Percentiles rank a stretch among this genome's conserved stretches.
Evolutionary conservation across 2,797 vertebrate genomes (phyloP).

Genomic region (Eulemur rubriventer): DNA sequence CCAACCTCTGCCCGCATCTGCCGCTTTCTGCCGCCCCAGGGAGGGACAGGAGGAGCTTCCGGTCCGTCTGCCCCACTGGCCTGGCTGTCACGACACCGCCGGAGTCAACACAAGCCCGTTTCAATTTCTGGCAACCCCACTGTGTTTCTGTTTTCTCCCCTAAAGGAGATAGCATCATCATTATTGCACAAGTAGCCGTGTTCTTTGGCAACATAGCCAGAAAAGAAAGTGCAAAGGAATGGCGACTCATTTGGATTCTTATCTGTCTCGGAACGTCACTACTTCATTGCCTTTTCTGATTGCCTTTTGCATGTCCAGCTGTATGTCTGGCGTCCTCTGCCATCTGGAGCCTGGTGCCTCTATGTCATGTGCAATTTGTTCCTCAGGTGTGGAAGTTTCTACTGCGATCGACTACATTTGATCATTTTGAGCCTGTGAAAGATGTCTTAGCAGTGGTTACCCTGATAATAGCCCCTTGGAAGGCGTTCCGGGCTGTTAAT

Average conservation of each 20-base stretch:
- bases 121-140: constrained; percentile 57
- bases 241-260: neutral
- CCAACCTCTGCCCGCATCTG: neutral
- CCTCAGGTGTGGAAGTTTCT: constrained; percentile 72
- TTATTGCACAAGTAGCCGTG: neutral
- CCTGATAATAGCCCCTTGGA: neutral
- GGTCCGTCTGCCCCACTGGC: neutral
- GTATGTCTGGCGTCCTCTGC: constrained; percentile 33
- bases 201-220: constrained; percentile 14
- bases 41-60: neutral
- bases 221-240: neutral
- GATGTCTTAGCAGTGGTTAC: neutral
- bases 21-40: neutral
- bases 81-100: neutral
- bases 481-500: neutral
- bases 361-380: constrained; percentile 77
- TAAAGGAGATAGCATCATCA: constrained; percentile 54
- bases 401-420: constrained; percentile 36
- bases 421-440: constrained; percentile 41
- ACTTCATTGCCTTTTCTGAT: neutral
- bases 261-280: constrained; percentile 5
- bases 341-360: constrained; percentile 60
- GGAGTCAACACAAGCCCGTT: neutral
- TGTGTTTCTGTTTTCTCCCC: constrained; percentile 12
- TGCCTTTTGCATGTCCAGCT: constrained; percentile 55